Base-by-base conservation (phyloP, 2,797 vertebrate species). In the Pampus argenteus region DNA sequence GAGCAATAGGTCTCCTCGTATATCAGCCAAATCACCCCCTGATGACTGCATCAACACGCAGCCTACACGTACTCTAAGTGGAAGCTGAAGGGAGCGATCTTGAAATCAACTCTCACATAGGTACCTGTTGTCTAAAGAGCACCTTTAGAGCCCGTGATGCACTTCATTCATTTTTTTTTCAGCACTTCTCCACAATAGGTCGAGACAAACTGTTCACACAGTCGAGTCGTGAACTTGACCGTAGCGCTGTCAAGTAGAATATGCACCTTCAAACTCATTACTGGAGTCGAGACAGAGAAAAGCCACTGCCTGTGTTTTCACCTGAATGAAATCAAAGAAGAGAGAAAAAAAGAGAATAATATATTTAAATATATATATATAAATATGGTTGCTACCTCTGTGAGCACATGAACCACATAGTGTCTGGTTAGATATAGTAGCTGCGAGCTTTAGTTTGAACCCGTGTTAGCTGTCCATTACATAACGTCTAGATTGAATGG, bases 11-110 rank as follows among this genome's bases (percentile, higher is more conserved):
- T 87, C 85, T 82, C 49, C 79, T 82, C 18, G 15, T 79, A 75
- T 71, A 85, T 88, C 85, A 78, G 81, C 84, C 81, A 84, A 86
- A 92, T 91, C 88, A 83, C 84, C 85, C 79, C 85, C 88, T 83
- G 88, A 88, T 80, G 87, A 84, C 86, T 78, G 84, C 83, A 81
- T 85, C 85, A 81, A 83, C 86, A 81, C 59, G 26, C 76, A 36
- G 77, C 77, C 74, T 71, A 71, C 81, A 73, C 73, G n/a, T 78
- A 60, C 47, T 72, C 60, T 69, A 42, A 85, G 80, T 74, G 66
- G 71, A 76, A 54, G 66, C 70, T 3, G 6, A 81, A 54, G 26
- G 57, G 68, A 65, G n/a, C n/a, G 64, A 76, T 73, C 83, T 87
- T 75, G 52, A 86, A 89, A 90, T 90, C 84, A 86, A 57, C 77